These are phyloP conservation scores for Ophion ellenae DNA, from an alignment of 2,888 invertebrate genomes.

Conservation along the genomic window DNA sequence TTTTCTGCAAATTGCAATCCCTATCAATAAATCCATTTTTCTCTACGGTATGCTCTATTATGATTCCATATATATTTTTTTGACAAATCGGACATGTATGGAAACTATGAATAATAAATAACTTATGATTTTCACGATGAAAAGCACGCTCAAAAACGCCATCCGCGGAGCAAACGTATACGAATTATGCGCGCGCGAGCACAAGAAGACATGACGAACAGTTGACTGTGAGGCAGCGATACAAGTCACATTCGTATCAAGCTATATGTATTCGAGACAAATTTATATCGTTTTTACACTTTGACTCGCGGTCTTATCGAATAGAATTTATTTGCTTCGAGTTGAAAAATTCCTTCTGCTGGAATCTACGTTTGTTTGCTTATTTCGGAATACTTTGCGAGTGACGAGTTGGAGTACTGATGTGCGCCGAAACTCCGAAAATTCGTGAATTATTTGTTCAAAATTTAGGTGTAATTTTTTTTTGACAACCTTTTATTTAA, in stretches of 20 bases:
- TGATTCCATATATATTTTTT: not conserved
- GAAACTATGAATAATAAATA: not conserved
- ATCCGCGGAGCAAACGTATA: not conserved
- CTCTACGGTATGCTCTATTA: not conserved
- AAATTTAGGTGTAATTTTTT: too few species aligned
- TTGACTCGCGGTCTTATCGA: not conserved
- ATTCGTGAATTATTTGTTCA: too few species aligned
- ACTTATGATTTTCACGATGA: not conserved
- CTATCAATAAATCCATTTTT: not conserved
- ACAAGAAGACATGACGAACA: not conserved
- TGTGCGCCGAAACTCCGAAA: too few species aligned
- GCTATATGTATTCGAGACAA: constrained; percentile 20
- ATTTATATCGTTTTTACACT: constrained; percentile 15
- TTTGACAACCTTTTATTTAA: too few species aligned
- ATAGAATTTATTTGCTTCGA: not conserved
- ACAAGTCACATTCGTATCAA: constrained; percentile 13
- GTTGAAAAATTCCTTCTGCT: too few species aligned
- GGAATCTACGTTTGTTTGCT: too few species aligned
- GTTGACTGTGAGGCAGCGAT: not conserved
- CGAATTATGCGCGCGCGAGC: not conserved
- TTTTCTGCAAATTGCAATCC: not conserved
- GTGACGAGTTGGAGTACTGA: too few species aligned
- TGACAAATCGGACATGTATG: not conserved
- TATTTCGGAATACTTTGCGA: too few species aligned
- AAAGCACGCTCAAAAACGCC: not conserved